phyloP scores from a whole-genome alignment of 2,113 vertebrate species.

The Sciurus niger region DNA sequence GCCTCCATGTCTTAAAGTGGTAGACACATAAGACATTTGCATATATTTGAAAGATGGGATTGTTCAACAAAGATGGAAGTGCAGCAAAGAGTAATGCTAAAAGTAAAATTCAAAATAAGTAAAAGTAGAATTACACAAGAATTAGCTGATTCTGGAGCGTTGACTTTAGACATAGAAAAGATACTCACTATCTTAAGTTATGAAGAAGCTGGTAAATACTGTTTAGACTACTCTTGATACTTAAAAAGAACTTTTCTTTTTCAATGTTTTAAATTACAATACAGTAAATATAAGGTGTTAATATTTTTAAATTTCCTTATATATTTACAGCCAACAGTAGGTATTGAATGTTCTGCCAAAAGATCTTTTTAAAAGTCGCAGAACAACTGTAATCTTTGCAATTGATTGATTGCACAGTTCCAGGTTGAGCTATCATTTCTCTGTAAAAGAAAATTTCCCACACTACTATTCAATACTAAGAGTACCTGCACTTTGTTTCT shows the following conservation, averaged over 20 bases:
- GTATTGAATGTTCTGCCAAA: not conserved
- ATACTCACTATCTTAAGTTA: not conserved
- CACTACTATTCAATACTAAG: not conserved
- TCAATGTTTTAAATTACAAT: not conserved
- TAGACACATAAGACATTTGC: not conserved
- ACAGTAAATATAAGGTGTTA: not conserved
- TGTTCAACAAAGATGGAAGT: not conserved
- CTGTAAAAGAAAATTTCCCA: not conserved
- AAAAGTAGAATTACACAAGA: not conserved
- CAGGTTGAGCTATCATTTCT: not conserved
- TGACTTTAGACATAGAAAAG: not conserved
- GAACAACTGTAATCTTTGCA: not conserved
- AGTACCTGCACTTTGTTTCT: not conserved
- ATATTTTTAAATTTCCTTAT: not conserved
- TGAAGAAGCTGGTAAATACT: not conserved
- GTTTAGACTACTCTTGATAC: not conserved
- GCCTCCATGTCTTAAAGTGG: not conserved
- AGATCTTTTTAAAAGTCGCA: not conserved
- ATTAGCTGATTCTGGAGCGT: not conserved
- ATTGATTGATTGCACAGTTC: not conserved
- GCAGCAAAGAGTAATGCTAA: not conserved
- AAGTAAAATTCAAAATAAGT: not conserved
- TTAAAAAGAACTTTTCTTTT: not conserved
- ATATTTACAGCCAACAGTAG: not conserved
- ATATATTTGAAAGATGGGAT: not conserved